Percentiles rank a stretch among this genome's conserved stretches.
Evolutionary conservation across 2,888 invertebrate genomes (phyloP).

Genomic region (Clanis bilineata): DNA sequence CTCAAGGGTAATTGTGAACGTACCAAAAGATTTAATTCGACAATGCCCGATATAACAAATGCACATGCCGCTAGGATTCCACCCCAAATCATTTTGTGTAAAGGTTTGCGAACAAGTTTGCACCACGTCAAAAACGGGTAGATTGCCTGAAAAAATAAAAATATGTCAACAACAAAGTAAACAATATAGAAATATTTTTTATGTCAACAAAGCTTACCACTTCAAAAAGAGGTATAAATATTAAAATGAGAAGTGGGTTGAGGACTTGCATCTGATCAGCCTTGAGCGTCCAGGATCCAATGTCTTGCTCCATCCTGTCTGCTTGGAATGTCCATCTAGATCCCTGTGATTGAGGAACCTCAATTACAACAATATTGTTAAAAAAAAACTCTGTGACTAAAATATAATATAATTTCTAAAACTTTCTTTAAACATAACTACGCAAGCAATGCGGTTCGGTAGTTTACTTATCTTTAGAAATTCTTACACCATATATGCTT

Average conservation of each 20-base stretch:
- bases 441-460: too few species aligned
- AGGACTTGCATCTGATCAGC: slow-evolving; percentile 98
- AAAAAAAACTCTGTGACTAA: too few species aligned
- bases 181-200: neutral
- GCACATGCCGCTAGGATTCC: slow-evolving; percentile 92
- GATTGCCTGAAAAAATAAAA: slow-evolving; percentile 70
- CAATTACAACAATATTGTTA: too few species aligned
- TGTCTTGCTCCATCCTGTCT: slow-evolving; percentile 91
- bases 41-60: slow-evolving; percentile 93
- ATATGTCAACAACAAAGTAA: neutral
- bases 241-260: slow-evolving; percentile 92
- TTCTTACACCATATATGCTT: too few species aligned
- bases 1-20: slow-evolving; percentile 21
- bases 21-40: slow-evolving; percentile 90
- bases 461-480: too few species aligned
- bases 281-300: slow-evolving; percentile 88
- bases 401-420: too few species aligned
- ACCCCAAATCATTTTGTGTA: slow-evolving; percentile 94
- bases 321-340: slow-evolving; percentile 97
- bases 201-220: slow-evolving; percentile 60
- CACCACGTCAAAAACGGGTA: slow-evolving; percentile 90
- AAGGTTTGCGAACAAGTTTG: slow-evolving; percentile 86
- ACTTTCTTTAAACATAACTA: too few species aligned
- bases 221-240: slow-evolving; percentile 93
- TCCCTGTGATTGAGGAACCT: slow-evolving; percentile 73